Base-by-base conservation (phyloP, 2,888 invertebrate species). In the Molorchus minor region DNA sequence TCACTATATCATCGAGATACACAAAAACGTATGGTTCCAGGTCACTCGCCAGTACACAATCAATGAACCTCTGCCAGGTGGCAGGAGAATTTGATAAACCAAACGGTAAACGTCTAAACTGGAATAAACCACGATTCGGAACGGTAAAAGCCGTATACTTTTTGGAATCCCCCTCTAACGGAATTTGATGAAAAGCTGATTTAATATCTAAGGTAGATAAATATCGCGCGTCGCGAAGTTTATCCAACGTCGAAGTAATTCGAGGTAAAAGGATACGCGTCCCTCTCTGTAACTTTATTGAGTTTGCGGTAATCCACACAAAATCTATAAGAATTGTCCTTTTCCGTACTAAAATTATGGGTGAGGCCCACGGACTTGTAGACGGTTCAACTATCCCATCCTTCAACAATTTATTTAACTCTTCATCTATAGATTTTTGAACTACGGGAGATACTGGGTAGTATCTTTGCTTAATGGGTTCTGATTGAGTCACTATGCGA, bases 141-240 rank as follows among this genome's bases (percentile, higher is more conserved):
- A 74, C 69, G 0, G 68, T 68, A 47, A 74, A 77, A 0, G 72
- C 72, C 0, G 73, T 74, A 1, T 66, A 61, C 7, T 68, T 67
- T 4, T 55, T 38, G 1, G 62, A 64, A 0, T 45, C 20, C 20
- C 64, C 51, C 2, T 38, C 35, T 8, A 64, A 46, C 2, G 46
- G 45, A 35, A 64, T 44, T 30, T 64, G 55, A 41, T 41, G 56
- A 21, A 56, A 64, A 7, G 60, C 61, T 0, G 60, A 62, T 12
- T 53, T 56, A 8, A 59, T 62, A 40, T 62, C 59, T 2, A 59
- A 3, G 41, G 58, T 40, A 73, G 29, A 17, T 21, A 64, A 17
- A 17, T 53, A 61, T 25, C 30, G 8, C 0, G 64, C 64, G 46
- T 62, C 54, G 1, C 61, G 19, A 1, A 62, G 38, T 13, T 53